Conservation (phyloP, 2,888 invertebrate species). For the Cyclophora albipunctata region DNA sequence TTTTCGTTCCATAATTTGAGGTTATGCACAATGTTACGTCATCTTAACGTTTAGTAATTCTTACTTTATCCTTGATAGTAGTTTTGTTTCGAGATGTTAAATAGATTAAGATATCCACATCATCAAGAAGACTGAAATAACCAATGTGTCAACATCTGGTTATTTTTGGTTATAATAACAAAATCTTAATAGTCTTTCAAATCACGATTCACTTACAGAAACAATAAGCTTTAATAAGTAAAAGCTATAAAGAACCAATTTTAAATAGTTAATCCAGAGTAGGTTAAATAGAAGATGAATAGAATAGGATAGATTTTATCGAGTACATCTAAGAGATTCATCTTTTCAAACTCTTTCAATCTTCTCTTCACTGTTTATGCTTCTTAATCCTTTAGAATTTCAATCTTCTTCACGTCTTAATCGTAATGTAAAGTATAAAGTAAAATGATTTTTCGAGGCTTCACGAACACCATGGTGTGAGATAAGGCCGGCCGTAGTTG, state of each 20-base stretch:
- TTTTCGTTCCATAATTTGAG: too few relatives aligned
- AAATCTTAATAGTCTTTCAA: background rate
- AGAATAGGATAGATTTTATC: background rate
- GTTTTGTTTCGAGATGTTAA: too few relatives aligned
- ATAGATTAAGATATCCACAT: too few relatives aligned
- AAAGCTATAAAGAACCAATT: background rate
- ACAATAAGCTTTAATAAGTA: too few relatives aligned
- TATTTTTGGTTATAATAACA: background rate
- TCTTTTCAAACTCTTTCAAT: background rate
- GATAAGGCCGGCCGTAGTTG: constrained; percentile 69
- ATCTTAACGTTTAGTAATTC: too few relatives aligned
- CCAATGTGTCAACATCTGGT: too few relatives aligned
- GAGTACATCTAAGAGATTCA: background rate
- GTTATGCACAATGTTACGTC: too few relatives aligned
- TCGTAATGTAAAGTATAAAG: constrained; percentile 9
- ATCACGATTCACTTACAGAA: too few relatives aligned
- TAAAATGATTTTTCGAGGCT: constrained; percentile 54
- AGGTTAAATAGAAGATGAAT: background rate
- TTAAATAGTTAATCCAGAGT: background rate
- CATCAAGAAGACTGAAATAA: too few relatives aligned
- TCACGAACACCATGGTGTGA: constrained; percentile 52
- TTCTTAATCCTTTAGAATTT: background rate
- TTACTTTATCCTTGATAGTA: too few relatives aligned
- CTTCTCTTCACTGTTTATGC: background rate
- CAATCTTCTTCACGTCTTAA: background rate